Evolutionary conservation across 2,888 invertebrate genomes (phyloP).

Genomic region (Proisotoma minuta): DNA sequence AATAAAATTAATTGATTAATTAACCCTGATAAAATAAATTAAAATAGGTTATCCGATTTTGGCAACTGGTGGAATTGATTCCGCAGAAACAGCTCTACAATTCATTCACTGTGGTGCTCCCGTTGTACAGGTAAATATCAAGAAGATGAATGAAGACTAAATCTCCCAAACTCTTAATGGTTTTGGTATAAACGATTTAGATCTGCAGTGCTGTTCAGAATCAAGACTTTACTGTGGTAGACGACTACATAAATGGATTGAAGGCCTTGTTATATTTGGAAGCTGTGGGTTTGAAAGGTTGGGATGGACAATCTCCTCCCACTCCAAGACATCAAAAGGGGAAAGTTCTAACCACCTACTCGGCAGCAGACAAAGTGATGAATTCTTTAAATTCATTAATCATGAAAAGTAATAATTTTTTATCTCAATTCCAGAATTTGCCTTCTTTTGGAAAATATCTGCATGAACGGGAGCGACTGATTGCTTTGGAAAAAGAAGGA

Average conservation of each 20-base stretch:
- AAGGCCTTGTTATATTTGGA: slow-evolving; percentile 79
- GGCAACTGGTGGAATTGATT: slow-evolving; percentile 95
- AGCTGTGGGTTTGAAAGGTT: slow-evolving; percentile 62
- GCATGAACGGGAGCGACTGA: slow-evolving; percentile 63
- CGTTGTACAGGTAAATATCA: slow-evolving; percentile 70
- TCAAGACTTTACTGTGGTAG: slow-evolving; percentile 94
- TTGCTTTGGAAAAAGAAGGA: slow-evolving; percentile 54
- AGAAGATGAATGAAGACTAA: too few relatives aligned
- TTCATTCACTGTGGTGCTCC: slow-evolving; percentile 90
- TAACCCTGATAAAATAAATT: too few relatives aligned
- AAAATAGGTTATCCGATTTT: slow-evolving; percentile 89
- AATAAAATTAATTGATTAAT: too few relatives aligned
- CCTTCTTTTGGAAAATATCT: slow-evolving; percentile 86
- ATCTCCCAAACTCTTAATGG: slow-evolving; percentile 5
- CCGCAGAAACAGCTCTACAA: slow-evolving; percentile 91
- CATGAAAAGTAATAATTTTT: neutral
- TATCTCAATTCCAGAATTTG: slow-evolving; percentile 59
- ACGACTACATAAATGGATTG: slow-evolving; percentile 87
- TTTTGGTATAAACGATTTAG: slow-evolving; percentile 51
- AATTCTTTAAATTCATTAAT: neutral
- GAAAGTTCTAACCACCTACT: slow-evolving; percentile 68
- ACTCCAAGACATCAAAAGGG: slow-evolving; percentile 81
- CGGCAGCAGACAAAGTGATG: slow-evolving; percentile 64
- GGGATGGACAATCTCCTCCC: slow-evolving; percentile 95
- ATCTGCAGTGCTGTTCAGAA: slow-evolving; percentile 96